Base-by-base conservation (phyloP, 2,888 invertebrate genomes). In the Eretmocerus hayati region DNA sequence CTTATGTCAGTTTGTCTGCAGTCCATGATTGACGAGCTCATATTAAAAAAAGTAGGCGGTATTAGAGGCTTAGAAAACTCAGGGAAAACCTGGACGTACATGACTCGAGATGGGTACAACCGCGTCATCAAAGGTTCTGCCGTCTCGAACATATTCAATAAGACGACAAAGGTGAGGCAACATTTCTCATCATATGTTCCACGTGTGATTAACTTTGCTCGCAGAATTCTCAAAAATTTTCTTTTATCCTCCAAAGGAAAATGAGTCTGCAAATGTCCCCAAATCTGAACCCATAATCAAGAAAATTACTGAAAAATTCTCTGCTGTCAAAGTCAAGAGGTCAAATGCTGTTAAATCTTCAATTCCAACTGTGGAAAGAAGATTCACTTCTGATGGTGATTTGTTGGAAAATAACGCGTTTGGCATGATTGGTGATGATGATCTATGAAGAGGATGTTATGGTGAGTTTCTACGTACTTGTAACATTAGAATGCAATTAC, bases 1-100 rank as follows among this genome's bases (percentile, higher is more conserved):
- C 80, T 97, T 54, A 91, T 99, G 80, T 95, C 95, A 23, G 87
- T 94, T 48, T 93, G 93, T 67, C 77, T 99, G 48, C 90, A 95
- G 78, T 87, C 90, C 5, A 91, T 97, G 81, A 96, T 97, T 1
- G 92, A 95, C 65, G 96, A 97, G 71, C 75, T 97, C 59, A 76
- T 88, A 71, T 75, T 85, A 41, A 86, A 86, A 68, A 85, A 83
- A 63, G 80, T 77, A 63, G 84, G 81, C 20, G 69, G 74, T 2
- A 15, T 20, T 8, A 77, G 76, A 19, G 72, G 59, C 59, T 62
- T 69, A 64, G 60, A 63, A 42, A 58, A 55, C 48, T 52, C 59
- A 54, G 73, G 58, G 75, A 81, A 66, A 76, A 77, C 59, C 48
- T 83, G 84, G 76, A 83, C 82, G 2, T 87, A 85, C 66, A 74